These are phyloP conservation scores for Solenopsis invicta DNA, from an alignment of 1,140 invertebrate genomes.

Conservation along the genomic window DNA sequence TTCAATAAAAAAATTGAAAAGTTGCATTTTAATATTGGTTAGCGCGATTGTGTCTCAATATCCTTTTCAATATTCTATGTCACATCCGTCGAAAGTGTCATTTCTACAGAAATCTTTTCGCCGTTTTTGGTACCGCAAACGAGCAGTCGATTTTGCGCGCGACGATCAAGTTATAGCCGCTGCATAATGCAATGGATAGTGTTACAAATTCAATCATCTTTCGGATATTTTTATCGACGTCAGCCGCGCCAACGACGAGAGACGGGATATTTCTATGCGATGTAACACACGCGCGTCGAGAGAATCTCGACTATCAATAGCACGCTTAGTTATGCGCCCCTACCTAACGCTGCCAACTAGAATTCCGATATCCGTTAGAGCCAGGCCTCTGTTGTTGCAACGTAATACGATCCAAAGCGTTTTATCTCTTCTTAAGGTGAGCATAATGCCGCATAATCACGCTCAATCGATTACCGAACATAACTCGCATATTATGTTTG, in stretches of 20 bases:
- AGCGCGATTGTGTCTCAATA: neutral
- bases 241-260: constrained; percentile 42
- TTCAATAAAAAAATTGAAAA: neutral
- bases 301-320: constrained; percentile 66
- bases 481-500: neutral
- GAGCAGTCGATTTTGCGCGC: constrained; percentile 34
- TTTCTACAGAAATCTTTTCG: constrained; percentile 21
- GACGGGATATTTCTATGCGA: constrained; percentile 56
- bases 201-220: constrained; percentile 67
- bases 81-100: neutral
- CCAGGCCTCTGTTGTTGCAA: constrained; percentile 46
- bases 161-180: constrained; percentile 44
- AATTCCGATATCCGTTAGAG: constrained; percentile 62
- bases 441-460: constrained; percentile 2
- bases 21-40: neutral
- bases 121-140: constrained; percentile 25
- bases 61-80: neutral
- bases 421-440: constrained; percentile 56
- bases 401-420: constrained; percentile 50
- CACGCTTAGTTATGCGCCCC: constrained; percentile 53
- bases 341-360: constrained; percentile 54
- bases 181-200: constrained; percentile 58
- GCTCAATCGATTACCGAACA: constrained; percentile 6
- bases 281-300: constrained; percentile 50
- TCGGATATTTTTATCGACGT: constrained; percentile 56